Evolutionary conservation across 2,113 vertebrate genomes (phyloP), one percentile per base, ranked within the genome.

Genomic region (Naja naja): DNA sequence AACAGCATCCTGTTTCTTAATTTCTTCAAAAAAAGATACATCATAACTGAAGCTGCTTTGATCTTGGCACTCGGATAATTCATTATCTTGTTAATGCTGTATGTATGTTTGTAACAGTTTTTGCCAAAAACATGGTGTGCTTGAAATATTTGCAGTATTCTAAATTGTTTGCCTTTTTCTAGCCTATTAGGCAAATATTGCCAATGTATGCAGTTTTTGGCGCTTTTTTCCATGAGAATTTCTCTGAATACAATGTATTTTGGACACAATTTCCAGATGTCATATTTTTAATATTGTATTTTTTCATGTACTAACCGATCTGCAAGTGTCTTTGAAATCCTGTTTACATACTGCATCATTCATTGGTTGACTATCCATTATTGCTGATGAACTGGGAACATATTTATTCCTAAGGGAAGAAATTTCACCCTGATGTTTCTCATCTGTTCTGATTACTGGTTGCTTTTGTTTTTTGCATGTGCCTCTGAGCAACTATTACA

Each of bases 21-120:
- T 14, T 39, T 10, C 87, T 6, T 0, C 56, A 6, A 43, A 69
- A 94, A 90, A 69, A 69, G 39, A 91, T 20, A 93, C 91, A 93
- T 39, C 34, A 30, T 56, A 92, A 30, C 14, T 20, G 16, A 12
- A 0, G 0, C 5, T 56, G 43, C 88, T 34, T 55, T 30, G 53
- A 54, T 43, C 18, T 94, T 58, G 56, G 87, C 45, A 89, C 23
- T 18, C 30, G 12, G 27, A 87, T 10, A 47, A 60, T 69, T 88
- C 30, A 53, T 64, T 89, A 30, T 34, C 52, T 89, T 69, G 34
- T 30, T 43, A 54, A 55, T 55, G 69, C 3, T 25, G 53, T 18
- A 60, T 85, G 27, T 64, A 34, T 89, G 39, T 87, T 87, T 58
- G n/a, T 5, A 3, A 0, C 90, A 23, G 69, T 52, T 64, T 58